Base-by-base conservation (phyloP, 2,888 invertebrate genomes). In the Trichogramma evanescens region DNA sequence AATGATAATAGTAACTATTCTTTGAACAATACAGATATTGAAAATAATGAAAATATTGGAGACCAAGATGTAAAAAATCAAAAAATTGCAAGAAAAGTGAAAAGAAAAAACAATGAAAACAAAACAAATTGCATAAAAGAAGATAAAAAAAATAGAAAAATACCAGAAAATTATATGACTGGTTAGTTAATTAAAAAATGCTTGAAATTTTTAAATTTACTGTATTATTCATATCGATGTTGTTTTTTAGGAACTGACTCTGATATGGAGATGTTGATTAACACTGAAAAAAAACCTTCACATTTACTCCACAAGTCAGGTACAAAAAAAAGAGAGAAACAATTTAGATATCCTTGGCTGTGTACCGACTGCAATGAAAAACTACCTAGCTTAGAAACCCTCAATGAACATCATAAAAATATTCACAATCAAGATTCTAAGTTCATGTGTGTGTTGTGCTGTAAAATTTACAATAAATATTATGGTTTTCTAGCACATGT, bases 381-480 rank as follows among this genome's bases (percentile, higher is more conserved):
- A 70, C 69, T 79, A 50, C 76, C 80, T 53, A 75, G 76, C 59
- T 75, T 80, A 62, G 78, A 80, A 45, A 79, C 81, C 63, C 74
- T 88, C 44, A 77, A 86, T 58, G 80, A 83, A 1, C 88, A 89
- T 70, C 83, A 83, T 52, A 81, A 82, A 64, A 77, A 80, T 6
- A 82, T 83, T 0, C 88, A 88, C 67, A 83, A 83, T 50, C 85
- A 85, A 67, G 82, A 83, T 63, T 80, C 83, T 0, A 83, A 84
- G 5, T 88, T 85, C 68, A 81, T 82, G 69, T 89, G 88, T 71
- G 82, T 84, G 26, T 85, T 87, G 68, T 88, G 88, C 71, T 84
- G 85, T 50, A 84, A 83, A 67, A 81, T 84, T 9, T 83, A 82
- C 65, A 82, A 83, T 50, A 84, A 84, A 69, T 87, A 86, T 73